Percentiles rank a stretch among this genome's conserved stretches.
Conservation (phyloP, 2,113 vertebrate species). For the Crocuta crocuta region DNA sequence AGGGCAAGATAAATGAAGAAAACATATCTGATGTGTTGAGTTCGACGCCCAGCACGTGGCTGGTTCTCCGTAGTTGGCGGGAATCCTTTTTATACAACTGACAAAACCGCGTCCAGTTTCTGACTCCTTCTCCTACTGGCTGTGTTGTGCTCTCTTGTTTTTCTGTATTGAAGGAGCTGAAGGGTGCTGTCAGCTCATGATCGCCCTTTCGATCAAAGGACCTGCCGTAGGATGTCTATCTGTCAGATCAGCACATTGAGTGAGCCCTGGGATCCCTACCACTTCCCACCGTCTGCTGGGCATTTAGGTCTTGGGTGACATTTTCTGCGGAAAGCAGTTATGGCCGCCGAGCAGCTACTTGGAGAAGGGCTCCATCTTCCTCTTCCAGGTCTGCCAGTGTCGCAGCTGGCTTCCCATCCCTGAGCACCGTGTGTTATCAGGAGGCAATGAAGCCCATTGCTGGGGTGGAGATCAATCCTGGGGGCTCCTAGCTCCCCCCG, state of each 20-base stretch:
- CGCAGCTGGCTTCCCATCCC: neutral
- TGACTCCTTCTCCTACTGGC: conserved; percentile 83
- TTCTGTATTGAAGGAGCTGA: conserved; percentile 70
- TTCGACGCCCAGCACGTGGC: fast-evolving
- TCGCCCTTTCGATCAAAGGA: conserved; percentile 48
- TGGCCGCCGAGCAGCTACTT: conserved; percentile 57
- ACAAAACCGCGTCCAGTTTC: conserved; percentile 89
- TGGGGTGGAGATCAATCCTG: neutral
- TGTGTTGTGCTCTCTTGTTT: conserved; percentile 73
- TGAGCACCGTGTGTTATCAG: neutral
- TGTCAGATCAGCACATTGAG: conserved; percentile 51
- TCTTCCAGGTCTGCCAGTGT: neutral
- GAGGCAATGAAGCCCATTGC: neutral
- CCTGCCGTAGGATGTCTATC: neutral
- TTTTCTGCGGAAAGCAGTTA: conserved; percentile 67
- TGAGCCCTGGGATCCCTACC: neutral
- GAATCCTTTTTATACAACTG: conserved; percentile 90
- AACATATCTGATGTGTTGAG: fast-evolving
- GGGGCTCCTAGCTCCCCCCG: neutral
- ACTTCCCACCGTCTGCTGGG: conserved; percentile 54
- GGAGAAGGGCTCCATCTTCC: conserved; percentile 59
- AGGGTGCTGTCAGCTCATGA: conserved; percentile 70
- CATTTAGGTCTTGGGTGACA: conserved; percentile 57
- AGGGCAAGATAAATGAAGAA: neutral
- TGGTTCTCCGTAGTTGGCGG: neutral